Evolutionary conservation across 2,888 invertebrate species (phyloP), one percentile per base, ranked within the genome.

Genomic region (Dynastes tityus): DNA sequence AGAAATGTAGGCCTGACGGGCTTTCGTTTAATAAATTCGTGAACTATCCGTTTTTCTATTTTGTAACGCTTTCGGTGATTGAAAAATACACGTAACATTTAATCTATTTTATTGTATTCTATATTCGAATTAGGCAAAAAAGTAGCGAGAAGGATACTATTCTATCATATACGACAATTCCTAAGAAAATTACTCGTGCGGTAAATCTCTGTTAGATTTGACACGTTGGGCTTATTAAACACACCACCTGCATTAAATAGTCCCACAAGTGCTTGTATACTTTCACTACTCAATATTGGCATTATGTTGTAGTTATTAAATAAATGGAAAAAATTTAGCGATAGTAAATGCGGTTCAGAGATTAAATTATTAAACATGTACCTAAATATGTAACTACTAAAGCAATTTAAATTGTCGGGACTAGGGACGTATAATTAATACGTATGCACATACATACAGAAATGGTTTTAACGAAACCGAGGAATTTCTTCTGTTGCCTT

Each of bases 181-280:
- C 5, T 29, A 68, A 68, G 40, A 65, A 40, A 71, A 71, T 2
- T 71, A 71, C 37, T 71, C 71, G 71, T 71, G 71, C 58, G 55
- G 71, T 5, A 71, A 71, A 53, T n/a, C 8, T 55, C 53, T 71
- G 16, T 45, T 65, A 71, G 32, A 32, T 55, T 71, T 71, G 22
- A 71, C 55, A 71, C 55, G 32, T 55, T 71, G 29, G 5, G 4
- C 16, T 37, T 37, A 37, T 37, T 37, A 37, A 32, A 37, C 5
- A 2, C 32, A 5, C 5, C 32, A 37, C 32, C 32, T 0, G 6
- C 6, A 16, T 37, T 65, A 45, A 2, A 55, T n/a, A 16, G 55
- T 4, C 8, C 8, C 55, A 13, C 6, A n/a, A n/a, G 1, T 22
- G 55, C 55, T 55, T 55, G 9, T 45, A 11, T 16, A 65, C 65